Percentiles rank a stretch among this genome's conserved stretches.
phyloP scores from a whole-genome alignment of 2,113 vertebrate species.

The Hippocampus barbouri region DNA sequence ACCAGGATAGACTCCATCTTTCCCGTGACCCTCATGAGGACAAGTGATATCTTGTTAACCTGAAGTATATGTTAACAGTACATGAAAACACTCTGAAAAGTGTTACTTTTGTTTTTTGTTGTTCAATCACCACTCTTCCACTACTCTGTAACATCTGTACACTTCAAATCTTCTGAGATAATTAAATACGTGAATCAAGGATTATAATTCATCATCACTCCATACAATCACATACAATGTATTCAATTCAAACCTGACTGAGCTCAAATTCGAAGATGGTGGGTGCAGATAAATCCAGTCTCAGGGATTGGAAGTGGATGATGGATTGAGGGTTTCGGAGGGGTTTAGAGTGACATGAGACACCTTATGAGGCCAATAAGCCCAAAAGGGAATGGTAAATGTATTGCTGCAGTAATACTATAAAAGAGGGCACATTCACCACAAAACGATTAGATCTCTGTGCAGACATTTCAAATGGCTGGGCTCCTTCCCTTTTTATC shows the following conservation, averaged over 20 bases:
- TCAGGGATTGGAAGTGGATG: conserved; percentile 71
- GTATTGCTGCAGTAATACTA: conserved; percentile 69
- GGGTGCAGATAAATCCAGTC: conserved; percentile 77
- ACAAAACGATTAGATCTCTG: conserved; percentile 79
- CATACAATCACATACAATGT: not conserved
- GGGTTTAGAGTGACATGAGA: conserved; percentile 69
- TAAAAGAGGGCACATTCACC: conserved; percentile 69
- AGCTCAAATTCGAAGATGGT: not conserved
- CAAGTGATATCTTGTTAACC: no score
- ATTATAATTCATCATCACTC: no score
- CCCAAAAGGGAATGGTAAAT: conserved; percentile 64
- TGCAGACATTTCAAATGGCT: conserved; percentile 69
- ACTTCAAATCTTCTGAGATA: no score
- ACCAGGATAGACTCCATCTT: no score
- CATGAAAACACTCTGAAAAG: no score
- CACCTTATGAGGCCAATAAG: conserved; percentile 70
- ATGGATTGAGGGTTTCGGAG: conserved; percentile 71
- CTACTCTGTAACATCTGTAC: no score
- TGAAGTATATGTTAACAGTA: no score
- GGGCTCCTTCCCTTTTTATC: conserved; percentile 61
- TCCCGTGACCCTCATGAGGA: no score
- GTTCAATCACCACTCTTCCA: no score
- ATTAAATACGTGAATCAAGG: no score
- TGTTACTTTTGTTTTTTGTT: no score
- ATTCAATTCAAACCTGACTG: not conserved